Evolutionary conservation across 2,797 vertebrate species (phyloP).

Genomic region (Heteromormyrus szaboi): DNA sequence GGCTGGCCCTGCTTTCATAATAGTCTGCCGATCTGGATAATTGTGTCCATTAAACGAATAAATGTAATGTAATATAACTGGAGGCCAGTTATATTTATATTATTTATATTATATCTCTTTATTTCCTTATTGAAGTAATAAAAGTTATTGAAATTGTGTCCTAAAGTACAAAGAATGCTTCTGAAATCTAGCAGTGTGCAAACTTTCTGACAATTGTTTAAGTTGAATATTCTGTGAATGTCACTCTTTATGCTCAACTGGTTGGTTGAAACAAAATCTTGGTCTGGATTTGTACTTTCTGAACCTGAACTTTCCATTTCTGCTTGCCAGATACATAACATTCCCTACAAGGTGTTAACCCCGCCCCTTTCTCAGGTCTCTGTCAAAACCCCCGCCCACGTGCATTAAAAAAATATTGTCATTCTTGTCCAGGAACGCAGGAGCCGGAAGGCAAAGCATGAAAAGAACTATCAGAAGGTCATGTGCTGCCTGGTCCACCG

Average conservation of each 20-base stretch:
- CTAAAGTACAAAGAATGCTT: not conserved
- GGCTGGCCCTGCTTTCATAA: not conserved
- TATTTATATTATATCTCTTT: not conserved
- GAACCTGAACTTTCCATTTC: not conserved
- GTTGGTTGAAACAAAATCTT: not conserved
- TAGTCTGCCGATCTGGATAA: not conserved
- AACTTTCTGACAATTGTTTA: not conserved
- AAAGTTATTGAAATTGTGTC: not conserved
- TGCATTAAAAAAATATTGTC: not conserved
- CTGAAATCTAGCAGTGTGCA: not conserved
- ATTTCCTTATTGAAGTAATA: not conserved
- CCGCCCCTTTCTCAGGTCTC: not conserved
- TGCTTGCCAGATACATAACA: not conserved
- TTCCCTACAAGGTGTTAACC: not conserved
- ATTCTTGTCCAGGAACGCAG: constrained; percentile 79
- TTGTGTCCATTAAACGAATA: not conserved
- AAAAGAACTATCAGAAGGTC: constrained; percentile 97
- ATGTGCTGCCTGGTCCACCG: constrained; percentile 98
- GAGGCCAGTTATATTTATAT: not conserved
- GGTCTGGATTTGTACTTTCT: not conserved
- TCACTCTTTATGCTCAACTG: not conserved
- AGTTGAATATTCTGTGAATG: not conserved
- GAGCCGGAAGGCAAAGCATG: constrained; percentile 88
- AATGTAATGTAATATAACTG: not conserved
- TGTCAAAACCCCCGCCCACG: not conserved